These are phyloP conservation scores for Drosophila tani DNA, from an alignment of 1,140 invertebrate species.

Conservation along the genomic window DNA sequence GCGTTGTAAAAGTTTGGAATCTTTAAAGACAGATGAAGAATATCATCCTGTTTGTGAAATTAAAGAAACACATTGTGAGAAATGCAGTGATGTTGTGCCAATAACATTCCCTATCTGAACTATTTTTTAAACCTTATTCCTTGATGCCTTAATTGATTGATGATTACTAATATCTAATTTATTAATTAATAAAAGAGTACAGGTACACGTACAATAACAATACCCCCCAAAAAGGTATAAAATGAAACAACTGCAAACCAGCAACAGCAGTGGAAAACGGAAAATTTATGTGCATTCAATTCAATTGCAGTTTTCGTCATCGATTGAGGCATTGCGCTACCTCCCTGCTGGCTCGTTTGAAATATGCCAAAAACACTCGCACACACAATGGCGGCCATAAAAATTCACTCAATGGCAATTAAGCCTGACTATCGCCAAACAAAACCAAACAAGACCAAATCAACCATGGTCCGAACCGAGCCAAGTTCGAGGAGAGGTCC, in stretches of 20 bases:
- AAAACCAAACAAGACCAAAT: constrained; percentile 35
- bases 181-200: too few species aligned
- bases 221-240: neutral
- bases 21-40: too few species aligned
- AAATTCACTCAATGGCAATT: constrained; percentile 77
- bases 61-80: too few species aligned
- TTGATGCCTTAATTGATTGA: too few species aligned
- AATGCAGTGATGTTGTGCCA: too few species aligned
- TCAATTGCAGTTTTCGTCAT: constrained; percentile 65
- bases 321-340: constrained; percentile 36
- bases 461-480: constrained; percentile 31
- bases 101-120: too few species aligned
- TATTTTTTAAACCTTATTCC: too few species aligned
- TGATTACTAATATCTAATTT: too few species aligned
- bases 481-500: neutral
- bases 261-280: constrained; percentile 16
- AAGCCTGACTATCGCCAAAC: constrained; percentile 63
- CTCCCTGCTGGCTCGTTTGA: constrained; percentile 48
- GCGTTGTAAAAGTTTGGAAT: too few species aligned
- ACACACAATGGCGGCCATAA: constrained; percentile 61
- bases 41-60: too few species aligned
- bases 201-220: neutral
- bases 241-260: constrained; percentile 11
- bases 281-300: constrained; percentile 74
- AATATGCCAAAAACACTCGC: constrained; percentile 69